A percentile compares a stretch with the other conserved stretches of the same genome.
These are phyloP conservation scores for Agapornis canus DNA, from an alignment of 2,797 vertebrate genomes.

Conservation along the genomic window DNA sequence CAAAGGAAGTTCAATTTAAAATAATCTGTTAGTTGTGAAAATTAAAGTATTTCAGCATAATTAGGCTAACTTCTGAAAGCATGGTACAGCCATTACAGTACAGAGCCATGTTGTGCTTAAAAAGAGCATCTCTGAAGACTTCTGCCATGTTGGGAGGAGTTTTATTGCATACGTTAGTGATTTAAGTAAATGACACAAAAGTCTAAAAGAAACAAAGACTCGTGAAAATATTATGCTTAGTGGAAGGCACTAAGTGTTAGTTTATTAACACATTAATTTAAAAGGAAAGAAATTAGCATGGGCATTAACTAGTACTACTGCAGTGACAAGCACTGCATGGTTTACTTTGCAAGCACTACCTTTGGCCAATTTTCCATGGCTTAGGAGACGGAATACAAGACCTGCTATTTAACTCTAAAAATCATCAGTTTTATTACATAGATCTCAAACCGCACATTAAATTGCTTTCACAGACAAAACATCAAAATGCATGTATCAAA, in stretches of 20 bases:
- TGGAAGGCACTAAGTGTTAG: neutral
- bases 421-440: neutral
- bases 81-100: neutral
- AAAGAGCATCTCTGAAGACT: neutral
- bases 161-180: neutral
- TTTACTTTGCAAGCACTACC: neutral
- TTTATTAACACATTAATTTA: neutral
- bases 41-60: neutral
- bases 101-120: accelerated
- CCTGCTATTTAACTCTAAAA: neutral
- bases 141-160: neutral
- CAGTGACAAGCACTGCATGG: neutral
- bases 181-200: neutral
- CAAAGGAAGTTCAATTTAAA: neutral
- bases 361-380: neutral
- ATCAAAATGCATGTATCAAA: neutral
- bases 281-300: neutral
- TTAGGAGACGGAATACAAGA: neutral
- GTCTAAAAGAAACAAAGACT: neutral
- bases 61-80: neutral
- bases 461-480: neutral
- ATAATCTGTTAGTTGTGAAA: neutral
- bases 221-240: neutral
- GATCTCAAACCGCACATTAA: neutral
- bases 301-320: neutral